Base-by-base conservation (phyloP, 2,888 invertebrate species). In the Spodoptera picta region DNA sequence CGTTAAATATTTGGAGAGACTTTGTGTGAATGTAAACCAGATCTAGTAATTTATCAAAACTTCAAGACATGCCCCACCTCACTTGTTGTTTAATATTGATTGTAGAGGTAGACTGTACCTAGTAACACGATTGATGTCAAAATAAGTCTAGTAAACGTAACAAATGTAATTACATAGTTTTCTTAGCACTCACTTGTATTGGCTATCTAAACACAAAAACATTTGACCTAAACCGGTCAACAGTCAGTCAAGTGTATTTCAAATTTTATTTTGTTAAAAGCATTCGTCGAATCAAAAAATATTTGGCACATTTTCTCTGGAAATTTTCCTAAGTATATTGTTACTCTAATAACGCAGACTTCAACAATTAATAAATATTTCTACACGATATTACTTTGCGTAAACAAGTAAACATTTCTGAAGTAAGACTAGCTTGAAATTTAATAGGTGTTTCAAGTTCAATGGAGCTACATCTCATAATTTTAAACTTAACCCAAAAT, bases 241-340 rank as follows among this genome's bases (percentile, higher is more conserved):
- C 31, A 31, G 54, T 0, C 71, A 52, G 47, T 57, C 27, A 48
- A 45, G 14, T 65, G 14, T 45, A n/a, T 53, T 65, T 14, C 0
- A 27, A 9, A 44, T 54, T 71, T 65, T 51, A 42, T 56, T 52
- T 42, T n/a, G 47, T 36, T 52, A 65, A 70, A 70, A 65, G 57
- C 57, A 45, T 46, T 56, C 71, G 48, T 45, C 11, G 41, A 31
- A 7, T 12, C 36, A 4, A 43, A 50, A 46, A 43, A 27, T 50
- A 46, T 51, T 36, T 11, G 42, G 14, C 43, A 0, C 3, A 41
- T 51, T 59, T 50, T 42, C 45, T 31, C n/a, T 6, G 36, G 36
- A 50, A 12, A 47, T 23, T 60, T 36, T 27, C 31, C 23, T 5
- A 31, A n/a, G 9, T n/a, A 48, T 6, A 27, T 31, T 10, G 10